Conservation (phyloP, 2,113 vertebrate genomes). For the Cisticola juncidis region DNA sequence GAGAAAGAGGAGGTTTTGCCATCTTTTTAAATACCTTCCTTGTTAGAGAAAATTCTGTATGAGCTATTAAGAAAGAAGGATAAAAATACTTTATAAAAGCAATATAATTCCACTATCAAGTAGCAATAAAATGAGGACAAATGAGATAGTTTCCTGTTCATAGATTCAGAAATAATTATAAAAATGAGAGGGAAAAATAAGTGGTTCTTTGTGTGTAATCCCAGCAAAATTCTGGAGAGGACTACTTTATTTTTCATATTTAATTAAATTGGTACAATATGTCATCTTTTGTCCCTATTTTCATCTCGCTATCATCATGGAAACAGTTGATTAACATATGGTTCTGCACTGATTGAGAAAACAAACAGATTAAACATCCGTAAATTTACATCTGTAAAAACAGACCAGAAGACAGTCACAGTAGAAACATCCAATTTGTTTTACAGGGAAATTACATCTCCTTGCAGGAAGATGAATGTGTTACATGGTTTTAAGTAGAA, state of each 20-base stretch:
- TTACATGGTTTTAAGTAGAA: background rate
- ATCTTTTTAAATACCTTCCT: background rate
- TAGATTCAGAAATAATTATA: background rate
- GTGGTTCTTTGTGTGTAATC: rapidly evolving
- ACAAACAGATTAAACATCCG: background rate
- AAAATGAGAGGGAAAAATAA: background rate
- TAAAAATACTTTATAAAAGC: background rate
- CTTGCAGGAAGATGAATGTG: background rate
- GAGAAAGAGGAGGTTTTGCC: background rate
- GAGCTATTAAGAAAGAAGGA: background rate
- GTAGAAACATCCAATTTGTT: background rate
- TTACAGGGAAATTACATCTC: background rate
- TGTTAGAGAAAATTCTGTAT: background rate
- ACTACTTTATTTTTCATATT: background rate
- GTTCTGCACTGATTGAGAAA: background rate
- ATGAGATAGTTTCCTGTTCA: background rate
- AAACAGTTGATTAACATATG: background rate
- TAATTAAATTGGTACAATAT: background rate
- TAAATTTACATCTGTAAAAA: background rate
- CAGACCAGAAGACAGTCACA: background rate
- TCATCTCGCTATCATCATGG: background rate
- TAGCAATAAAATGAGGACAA: background rate
- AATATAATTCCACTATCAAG: background rate
- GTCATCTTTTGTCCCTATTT: background rate
- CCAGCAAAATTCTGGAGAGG: background rate